These are phyloP conservation scores for Agapostemon virescens DNA, from an alignment of 2,888 invertebrate species.

Conservation along the genomic window DNA sequence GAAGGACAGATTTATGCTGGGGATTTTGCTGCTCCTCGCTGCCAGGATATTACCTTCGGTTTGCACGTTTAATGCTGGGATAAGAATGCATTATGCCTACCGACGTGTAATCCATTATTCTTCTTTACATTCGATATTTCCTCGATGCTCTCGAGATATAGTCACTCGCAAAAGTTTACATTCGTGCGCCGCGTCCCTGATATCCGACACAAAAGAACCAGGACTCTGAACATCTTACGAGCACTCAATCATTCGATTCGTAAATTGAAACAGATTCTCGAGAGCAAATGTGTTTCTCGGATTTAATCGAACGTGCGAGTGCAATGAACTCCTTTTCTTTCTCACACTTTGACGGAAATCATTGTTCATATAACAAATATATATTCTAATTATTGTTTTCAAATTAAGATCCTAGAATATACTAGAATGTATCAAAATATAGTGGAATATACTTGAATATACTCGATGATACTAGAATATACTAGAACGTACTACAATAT, in stretches of 20 bases:
- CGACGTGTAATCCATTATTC: not conserved
- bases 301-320: not conserved
- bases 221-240: not conserved
- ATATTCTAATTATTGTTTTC: no score
- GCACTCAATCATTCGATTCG: not conserved
- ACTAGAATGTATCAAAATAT: no score
- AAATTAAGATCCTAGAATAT: no score
- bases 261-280: not conserved
- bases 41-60: slow-evolving; percentile 4
- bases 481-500: no score
- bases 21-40: not conserved
- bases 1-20: slow-evolving; percentile 1
- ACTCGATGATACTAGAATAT: no score
- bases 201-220: not conserved
- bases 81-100: slow-evolving; percentile 7
- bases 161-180: not conserved
- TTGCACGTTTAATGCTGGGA: not conserved
- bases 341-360: no score
- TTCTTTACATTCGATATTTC: slow-evolving; percentile 10
- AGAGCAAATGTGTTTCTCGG: not conserved
- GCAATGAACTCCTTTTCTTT: no score
- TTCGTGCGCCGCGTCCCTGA: not conserved
- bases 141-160: not conserved
- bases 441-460: no score
- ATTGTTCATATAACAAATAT: no score